These are phyloP conservation scores for Yponomeuta evonymella DNA, from an alignment of 2,888 invertebrate species.

Conservation along the genomic window DNA sequence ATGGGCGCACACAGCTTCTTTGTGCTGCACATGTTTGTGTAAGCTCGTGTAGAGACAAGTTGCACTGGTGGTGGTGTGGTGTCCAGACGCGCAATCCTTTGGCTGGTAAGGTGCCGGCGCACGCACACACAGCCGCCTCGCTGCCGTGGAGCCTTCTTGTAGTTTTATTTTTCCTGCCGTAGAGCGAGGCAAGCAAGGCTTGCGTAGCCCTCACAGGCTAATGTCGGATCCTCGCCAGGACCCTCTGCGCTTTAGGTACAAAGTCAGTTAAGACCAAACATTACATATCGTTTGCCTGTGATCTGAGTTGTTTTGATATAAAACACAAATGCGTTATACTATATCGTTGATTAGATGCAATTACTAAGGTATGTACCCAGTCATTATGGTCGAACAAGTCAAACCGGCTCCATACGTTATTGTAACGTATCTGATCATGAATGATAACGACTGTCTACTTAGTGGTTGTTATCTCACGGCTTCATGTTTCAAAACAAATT, in stretches of 20 bases:
- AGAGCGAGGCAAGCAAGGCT: conserved; percentile 30
- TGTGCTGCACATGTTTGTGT: not conserved
- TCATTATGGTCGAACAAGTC: conserved; percentile 17
- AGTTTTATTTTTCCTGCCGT: conserved; percentile 68
- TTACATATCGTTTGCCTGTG: not conserved
- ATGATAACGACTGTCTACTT: conserved; percentile 13
- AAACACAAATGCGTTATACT: not conserved
- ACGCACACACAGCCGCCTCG: conserved; percentile 47
- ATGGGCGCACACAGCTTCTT: conserved; percentile 13
- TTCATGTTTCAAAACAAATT: not conserved
- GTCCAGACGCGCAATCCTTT: conserved; percentile 34
- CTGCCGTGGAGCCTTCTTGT: conserved; percentile 62
- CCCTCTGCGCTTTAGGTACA: not conserved
- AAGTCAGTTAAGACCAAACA: not conserved
- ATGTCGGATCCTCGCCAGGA: conserved; percentile 1
- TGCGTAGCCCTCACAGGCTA: not conserved
- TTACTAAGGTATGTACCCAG: conserved; percentile 10
- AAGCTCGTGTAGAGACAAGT: not conserved
- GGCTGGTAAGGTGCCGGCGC: conserved; percentile 23
- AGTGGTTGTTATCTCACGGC: conserved; percentile 2
- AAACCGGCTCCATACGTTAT: conserved; percentile 18
- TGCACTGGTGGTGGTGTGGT: conserved; percentile 36
- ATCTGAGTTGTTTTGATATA: not conserved
- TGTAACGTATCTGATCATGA: conserved; percentile 16
- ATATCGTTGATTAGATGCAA: conserved; percentile 7